phyloP scores from a whole-genome alignment of 2,888 invertebrate genomes.

The Eupsilia transversa region DNA sequence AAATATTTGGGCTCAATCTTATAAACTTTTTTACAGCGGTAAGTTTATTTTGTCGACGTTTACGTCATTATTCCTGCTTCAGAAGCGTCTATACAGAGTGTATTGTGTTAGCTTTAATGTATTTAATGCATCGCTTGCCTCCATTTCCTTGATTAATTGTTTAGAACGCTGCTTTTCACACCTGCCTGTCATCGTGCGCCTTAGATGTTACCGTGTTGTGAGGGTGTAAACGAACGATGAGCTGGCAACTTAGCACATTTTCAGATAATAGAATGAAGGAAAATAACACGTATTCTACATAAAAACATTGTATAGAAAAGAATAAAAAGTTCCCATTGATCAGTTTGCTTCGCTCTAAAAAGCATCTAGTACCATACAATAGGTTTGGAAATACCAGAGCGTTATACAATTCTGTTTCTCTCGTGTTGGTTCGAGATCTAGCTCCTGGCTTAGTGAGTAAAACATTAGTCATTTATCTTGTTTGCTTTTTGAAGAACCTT shows the following conservation, averaged over 20 bases:
- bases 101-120: constrained; percentile 50
- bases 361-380: not conserved
- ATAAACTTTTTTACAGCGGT: constrained; percentile 27
- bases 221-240: constrained; percentile 43
- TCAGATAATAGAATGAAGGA: constrained; percentile 22
- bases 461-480: not conserved
- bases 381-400: not conserved
- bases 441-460: not conserved
- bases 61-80: constrained; percentile 27
- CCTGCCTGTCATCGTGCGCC: constrained; percentile 51
- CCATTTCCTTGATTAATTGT: constrained; percentile 59
- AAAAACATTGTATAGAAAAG: not conserved
- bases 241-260: constrained; percentile 26
- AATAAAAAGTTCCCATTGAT: constrained; percentile 19
- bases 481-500: not conserved
- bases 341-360: constrained; percentile 20
- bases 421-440: not conserved
- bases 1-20: constrained; percentile 31
- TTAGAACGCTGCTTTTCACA: constrained; percentile 37
- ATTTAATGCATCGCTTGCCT: constrained; percentile 35
- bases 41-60: constrained; percentile 17
- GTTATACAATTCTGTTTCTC: not conserved
- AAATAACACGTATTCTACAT: constrained; percentile 11
- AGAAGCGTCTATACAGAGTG: constrained; percentile 13
- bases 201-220: constrained; percentile 37